Conservation (phyloP, 1,140 invertebrate genomes). For the Eupeodes corollae region DNA sequence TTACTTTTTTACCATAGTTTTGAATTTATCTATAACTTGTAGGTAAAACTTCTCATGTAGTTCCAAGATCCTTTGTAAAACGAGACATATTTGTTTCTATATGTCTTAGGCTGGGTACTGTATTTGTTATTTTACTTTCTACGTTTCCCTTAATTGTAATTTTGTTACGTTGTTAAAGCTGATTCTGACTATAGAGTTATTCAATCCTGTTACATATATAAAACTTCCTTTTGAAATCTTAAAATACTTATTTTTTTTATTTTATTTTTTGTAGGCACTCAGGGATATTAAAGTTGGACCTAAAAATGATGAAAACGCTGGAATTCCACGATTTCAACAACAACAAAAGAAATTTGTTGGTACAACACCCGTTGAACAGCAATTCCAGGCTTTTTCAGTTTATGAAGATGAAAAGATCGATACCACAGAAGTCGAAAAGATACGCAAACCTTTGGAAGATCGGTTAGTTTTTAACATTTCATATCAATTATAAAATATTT, state of each 20-base stretch:
- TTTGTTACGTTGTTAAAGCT: too few relatives aligned
- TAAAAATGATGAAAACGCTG: slow-evolving; percentile 14
- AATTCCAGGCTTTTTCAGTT: slow-evolving; percentile 58
- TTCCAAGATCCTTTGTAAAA: too few relatives aligned
- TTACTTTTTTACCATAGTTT: too few relatives aligned
- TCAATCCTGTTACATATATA: too few relatives aligned
- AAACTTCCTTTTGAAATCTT: too few relatives aligned
- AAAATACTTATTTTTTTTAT: not conserved
- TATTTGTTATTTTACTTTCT: too few relatives aligned
- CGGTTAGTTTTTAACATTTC: not conserved
- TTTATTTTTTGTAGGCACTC: slow-evolving; percentile 14
- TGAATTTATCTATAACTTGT: too few relatives aligned
- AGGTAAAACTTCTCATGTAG: too few relatives aligned
- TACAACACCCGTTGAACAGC: slow-evolving; percentile 44
- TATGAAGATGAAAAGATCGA: slow-evolving; percentile 54
- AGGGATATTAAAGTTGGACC: slow-evolving; percentile 12
- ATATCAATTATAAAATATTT: slow-evolving; percentile 3
- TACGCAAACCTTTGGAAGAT: not conserved
- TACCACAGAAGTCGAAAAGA: slow-evolving; percentile 30
- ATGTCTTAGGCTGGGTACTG: too few relatives aligned
- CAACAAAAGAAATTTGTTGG: slow-evolving; percentile 21
- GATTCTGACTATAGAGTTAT: too few relatives aligned
- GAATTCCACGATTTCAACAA: not conserved
- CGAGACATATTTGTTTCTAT: too few relatives aligned
- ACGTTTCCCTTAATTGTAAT: too few relatives aligned